A percentile compares a stretch with the other conserved stretches of the same genome.
These are phyloP conservation scores for Cryptocheilus praepositus DNA, from an alignment of 2,888 invertebrate species.

Conservation along the genomic window DNA sequence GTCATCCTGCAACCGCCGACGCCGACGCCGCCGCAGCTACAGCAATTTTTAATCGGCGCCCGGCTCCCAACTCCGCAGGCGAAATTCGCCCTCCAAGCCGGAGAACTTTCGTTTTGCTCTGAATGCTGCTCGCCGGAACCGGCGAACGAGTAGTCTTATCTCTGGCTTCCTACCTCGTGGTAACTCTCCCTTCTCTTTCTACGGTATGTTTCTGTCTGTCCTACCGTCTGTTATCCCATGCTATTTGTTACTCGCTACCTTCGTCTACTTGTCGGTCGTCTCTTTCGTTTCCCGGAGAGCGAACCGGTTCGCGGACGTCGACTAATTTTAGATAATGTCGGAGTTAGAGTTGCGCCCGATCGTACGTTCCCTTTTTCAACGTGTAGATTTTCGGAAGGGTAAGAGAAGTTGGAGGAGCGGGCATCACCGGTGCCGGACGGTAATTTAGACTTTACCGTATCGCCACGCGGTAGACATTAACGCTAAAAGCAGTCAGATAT, in stretches of 20 bases:
- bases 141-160: background rate
- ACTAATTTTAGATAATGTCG: too few relatives aligned
- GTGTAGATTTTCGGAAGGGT: too few relatives aligned
- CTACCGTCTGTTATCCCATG: background rate
- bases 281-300: too few relatives aligned
- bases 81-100: conserved; percentile 24
- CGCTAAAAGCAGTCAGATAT: too few relatives aligned
- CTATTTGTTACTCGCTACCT: conserved; percentile 25
- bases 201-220: background rate
- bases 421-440: too few relatives aligned
- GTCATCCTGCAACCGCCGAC: conserved; percentile 45
- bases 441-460: too few relatives aligned
- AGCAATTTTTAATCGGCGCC: conserved; percentile 48
- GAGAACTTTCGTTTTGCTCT: conserved; percentile 12
- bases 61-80: conserved; percentile 42
- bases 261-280: too few relatives aligned
- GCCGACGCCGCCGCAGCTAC: conserved; percentile 3
- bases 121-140: background rate
- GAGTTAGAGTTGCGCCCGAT: too few relatives aligned
- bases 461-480: too few relatives aligned
- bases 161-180: conserved; percentile 19
- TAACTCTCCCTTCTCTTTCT: background rate
- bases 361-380: too few relatives aligned
- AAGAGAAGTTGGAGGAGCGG: too few relatives aligned
- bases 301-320: too few relatives aligned